Evolutionary conservation across 2,113 vertebrate species (phyloP).

Genomic region (Paradisaea rubra): DNA sequence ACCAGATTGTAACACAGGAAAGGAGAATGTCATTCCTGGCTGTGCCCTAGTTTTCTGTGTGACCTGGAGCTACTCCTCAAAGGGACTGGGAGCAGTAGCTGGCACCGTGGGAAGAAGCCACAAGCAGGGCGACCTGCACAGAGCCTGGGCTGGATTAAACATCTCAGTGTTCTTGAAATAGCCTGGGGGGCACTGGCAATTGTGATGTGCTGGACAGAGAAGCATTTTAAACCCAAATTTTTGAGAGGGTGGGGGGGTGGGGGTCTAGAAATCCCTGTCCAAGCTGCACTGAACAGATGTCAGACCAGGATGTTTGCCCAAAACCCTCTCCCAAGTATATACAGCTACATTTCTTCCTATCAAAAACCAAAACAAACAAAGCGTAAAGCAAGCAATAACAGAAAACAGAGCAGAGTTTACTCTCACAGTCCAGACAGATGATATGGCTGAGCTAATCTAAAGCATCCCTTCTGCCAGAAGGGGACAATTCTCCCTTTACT

Average conservation of each 20-base stretch:
- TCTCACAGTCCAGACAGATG: conserved; percentile 13
- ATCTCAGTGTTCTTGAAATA: neutral
- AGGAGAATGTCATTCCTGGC: neutral
- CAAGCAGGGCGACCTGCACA: neutral
- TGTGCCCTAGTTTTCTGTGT: neutral
- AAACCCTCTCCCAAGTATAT: conserved; percentile 23
- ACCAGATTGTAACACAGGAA: neutral
- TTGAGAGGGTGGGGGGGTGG: neutral
- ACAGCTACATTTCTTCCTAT: conserved; percentile 56
- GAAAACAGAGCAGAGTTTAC: conserved; percentile 44
- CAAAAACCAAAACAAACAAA: conserved; percentile 54
- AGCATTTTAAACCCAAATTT: neutral
- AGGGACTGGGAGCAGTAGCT: neutral
- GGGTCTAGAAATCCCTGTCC: neutral
- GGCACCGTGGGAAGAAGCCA: conserved; percentile 13
- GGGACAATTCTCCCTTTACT: neutral
- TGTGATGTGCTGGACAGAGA: neutral
- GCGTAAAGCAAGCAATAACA: conserved; percentile 47
- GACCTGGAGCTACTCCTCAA: neutral
- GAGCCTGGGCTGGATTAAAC: neutral
- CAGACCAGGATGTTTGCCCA: conserved; percentile 49
- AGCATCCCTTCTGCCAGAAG: neutral
- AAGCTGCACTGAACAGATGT: conserved; percentile 29
- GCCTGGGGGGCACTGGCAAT: neutral
- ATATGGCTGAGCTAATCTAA: conserved; percentile 33